These are phyloP conservation scores for Ifrita kowaldi DNA, from an alignment of 2,113 vertebrate species.

Conservation along the genomic window DNA sequence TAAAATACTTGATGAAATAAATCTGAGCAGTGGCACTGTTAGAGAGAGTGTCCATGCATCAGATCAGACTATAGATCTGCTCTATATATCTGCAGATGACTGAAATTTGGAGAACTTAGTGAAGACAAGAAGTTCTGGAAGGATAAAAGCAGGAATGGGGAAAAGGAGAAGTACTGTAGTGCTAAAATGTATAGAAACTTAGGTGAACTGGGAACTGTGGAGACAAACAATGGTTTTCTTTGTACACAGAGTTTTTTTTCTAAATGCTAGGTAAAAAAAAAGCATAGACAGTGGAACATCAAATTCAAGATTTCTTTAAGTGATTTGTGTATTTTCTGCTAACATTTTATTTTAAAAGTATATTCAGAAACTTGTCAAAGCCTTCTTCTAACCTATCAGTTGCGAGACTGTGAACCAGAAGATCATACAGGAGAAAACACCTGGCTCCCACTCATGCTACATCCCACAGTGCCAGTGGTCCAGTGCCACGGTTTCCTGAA, in stretches of 20 bases:
- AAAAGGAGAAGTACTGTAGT: background rate
- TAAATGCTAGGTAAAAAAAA: background rate
- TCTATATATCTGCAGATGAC: background rate
- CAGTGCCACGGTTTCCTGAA: background rate
- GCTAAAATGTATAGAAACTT: background rate
- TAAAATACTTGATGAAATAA: background rate
- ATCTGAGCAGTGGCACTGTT: background rate
- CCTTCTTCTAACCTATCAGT: background rate
- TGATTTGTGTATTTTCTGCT: background rate
- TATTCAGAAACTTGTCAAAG: background rate
- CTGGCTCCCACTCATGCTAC: background rate
- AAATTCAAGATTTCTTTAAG: background rate
- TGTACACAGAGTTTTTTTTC: fast-evolving
- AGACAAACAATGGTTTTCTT: background rate
- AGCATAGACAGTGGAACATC: background rate
- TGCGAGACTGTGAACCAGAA: background rate
- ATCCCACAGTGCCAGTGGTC: background rate
- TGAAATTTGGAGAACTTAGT: background rate
- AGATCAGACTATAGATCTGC: background rate
- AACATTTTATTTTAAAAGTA: background rate
- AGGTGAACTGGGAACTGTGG: background rate
- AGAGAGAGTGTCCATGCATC: background rate
- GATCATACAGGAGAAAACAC: background rate
- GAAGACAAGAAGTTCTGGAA: background rate
- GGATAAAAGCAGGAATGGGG: background rate